Evolutionary conservation across 2,797 vertebrate genomes (phyloP).

Genomic region (Esox masquinongy): DNA sequence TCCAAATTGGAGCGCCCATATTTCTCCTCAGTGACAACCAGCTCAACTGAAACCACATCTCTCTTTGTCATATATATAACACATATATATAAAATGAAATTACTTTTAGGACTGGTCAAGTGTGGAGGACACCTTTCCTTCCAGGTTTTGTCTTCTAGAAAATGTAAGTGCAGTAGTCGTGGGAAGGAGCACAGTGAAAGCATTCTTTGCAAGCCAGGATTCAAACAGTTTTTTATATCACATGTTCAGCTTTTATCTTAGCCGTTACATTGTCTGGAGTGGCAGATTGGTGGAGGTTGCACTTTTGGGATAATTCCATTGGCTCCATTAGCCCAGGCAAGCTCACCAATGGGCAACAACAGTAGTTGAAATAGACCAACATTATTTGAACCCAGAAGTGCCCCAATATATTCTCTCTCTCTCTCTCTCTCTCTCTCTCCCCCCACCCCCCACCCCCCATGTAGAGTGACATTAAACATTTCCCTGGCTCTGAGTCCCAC

Average conservation of each 20-base stretch:
- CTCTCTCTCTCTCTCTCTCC: constrained; percentile 15
- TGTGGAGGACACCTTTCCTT: constrained; percentile 54
- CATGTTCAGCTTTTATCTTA: not conserved
- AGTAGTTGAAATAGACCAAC: not conserved
- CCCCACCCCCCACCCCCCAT: too few species aligned
- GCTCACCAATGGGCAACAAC: not conserved
- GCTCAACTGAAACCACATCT: constrained; percentile 71
- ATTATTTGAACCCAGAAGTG: constrained; percentile 1
- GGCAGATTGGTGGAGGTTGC: not conserved
- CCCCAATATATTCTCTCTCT: not conserved
- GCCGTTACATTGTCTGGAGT: not conserved
- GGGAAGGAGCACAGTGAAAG: constrained; percentile 9
- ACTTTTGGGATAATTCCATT: not conserved
- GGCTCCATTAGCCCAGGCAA: not conserved
- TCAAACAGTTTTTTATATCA: not conserved
- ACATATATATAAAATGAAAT: constrained; percentile 49
- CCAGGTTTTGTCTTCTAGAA: constrained; percentile 64
- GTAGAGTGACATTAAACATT: constrained; percentile 48
- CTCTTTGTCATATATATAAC: constrained; percentile 42
- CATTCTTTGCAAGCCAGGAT: not conserved
- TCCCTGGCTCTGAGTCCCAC: constrained; percentile 32
- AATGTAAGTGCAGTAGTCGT: constrained; percentile 58
- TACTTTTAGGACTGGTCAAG: constrained; percentile 67
- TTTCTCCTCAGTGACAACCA: constrained; percentile 63
- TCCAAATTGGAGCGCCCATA: constrained; percentile 53